These are phyloP conservation scores for Riparia riparia DNA, from an alignment of 2,113 vertebrate species.

Conservation along the genomic window DNA sequence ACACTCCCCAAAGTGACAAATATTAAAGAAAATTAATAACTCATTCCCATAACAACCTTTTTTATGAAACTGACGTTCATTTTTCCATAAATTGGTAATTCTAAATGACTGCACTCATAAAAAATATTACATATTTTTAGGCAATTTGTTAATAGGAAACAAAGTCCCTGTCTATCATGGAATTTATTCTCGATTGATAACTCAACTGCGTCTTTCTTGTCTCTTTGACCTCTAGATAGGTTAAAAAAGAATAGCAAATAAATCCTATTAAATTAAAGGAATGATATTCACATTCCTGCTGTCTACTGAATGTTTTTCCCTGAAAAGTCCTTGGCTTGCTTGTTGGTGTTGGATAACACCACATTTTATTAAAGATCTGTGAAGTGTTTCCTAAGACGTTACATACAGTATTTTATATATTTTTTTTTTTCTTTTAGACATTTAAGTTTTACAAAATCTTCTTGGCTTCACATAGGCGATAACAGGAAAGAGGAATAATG, in stretches of 20 bases:
- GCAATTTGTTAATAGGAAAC: not conserved
- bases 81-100: not conserved
- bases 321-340: conserved; percentile 65
- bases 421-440: conserved; percentile 3
- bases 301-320: conserved; percentile 43
- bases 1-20: not conserved
- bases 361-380: conserved; percentile 79
- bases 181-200: not conserved
- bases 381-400: conserved; percentile 72
- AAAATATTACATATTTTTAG: not conserved
- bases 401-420: not conserved
- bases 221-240: not conserved
- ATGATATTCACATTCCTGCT: conserved; percentile 2
- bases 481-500: conserved; percentile 80
- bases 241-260: not conserved
- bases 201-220: not conserved
- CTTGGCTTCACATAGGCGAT: conserved; percentile 78
- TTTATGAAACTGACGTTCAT: not conserved
- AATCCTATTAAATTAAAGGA: conserved; percentile 3
- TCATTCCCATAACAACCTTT: not conserved
- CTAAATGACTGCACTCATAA: not conserved
- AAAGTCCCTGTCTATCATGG: not conserved
- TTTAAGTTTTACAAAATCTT: conserved; percentile 70
- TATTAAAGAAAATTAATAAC: not conserved
- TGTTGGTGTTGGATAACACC: conserved; percentile 67